phyloP scores from a whole-genome alignment of 1,140 invertebrate species.

The Neodiprion fabricii region DNA sequence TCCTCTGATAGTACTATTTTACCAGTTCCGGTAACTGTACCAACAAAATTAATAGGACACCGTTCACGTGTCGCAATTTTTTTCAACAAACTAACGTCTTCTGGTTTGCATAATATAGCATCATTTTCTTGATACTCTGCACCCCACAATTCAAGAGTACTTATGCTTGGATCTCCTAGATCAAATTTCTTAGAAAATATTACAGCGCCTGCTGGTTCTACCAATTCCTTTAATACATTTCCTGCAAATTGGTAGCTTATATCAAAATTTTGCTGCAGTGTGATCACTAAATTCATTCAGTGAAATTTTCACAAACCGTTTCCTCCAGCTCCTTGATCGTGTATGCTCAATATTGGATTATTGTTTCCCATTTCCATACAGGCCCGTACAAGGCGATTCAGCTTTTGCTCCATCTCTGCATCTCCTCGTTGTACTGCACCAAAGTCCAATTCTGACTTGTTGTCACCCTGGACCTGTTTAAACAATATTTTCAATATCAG shows the following conservation, averaged over 20 bases:
- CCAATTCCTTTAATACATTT: conserved; percentile 96
- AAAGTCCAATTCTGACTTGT: conserved; percentile 88
- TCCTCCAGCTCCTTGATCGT: conserved; percentile 96
- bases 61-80: conserved; percentile 85
- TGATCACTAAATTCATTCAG: neutral
- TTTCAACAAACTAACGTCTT: conserved; percentile 71
- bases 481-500: conserved; percentile 16
- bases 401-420: conserved; percentile 98
- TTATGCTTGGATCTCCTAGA: conserved; percentile 93
- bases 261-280: neutral
- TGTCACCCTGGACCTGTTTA: conserved; percentile 82
- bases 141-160: conserved; percentile 93
- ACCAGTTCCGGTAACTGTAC: conserved; percentile 87
- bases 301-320: conserved; percentile 72
- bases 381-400: conserved; percentile 91
- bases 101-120: conserved; percentile 78
- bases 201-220: conserved; percentile 91
- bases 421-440: conserved; percentile 97
- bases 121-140: conserved; percentile 98
- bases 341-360: conserved; percentile 94
- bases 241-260: conserved; percentile 61
- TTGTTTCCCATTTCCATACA: conserved; percentile 82
- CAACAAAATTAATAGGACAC: conserved; percentile 93
- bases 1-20: conserved; percentile 79
- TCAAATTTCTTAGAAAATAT: conserved; percentile 89